Percentiles rank a stretch among this genome's conserved stretches.
Evolutionary conservation across 1,140 invertebrate species (phyloP).

Genomic region (Brachionus koreanus): DNA sequence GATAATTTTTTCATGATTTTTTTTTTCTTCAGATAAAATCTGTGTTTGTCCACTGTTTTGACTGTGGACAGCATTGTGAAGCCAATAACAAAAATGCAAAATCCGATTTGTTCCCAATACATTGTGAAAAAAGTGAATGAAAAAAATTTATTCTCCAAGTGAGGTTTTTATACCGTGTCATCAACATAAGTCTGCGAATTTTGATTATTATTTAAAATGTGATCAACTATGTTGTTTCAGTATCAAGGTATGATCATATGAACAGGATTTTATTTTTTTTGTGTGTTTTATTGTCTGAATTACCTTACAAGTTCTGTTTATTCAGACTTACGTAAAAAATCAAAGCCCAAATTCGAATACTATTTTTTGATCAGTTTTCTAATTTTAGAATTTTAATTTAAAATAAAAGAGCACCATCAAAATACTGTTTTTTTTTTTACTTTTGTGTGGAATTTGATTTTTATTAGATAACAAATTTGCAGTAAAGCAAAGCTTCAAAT

Average conservation of each 20-base stretch:
- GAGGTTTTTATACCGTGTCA: not conserved
- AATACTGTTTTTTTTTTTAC: too few relatives aligned
- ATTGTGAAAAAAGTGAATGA: not conserved
- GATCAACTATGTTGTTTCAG: not conserved
- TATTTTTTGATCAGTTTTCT: not conserved
- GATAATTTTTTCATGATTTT: not conserved
- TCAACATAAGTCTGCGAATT: not conserved
- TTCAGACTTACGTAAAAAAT: not conserved
- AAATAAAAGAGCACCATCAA: not conserved
- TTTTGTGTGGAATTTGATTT: not conserved
- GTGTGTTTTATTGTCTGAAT: not conserved
- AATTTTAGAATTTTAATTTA: not conserved
- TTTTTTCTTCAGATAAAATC: not conserved
- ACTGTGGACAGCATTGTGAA: not conserved
- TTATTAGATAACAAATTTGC: too few relatives aligned
- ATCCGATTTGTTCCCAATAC: slow-evolving; percentile 35
- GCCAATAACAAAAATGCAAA: slow-evolving; percentile 4
- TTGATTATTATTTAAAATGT: not conserved
- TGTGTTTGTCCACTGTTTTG: not conserved
- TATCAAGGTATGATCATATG: not conserved
- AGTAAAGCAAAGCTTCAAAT: too few relatives aligned
- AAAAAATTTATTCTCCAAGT: not conserved
- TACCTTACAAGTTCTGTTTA: not conserved
- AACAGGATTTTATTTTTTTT: not conserved
- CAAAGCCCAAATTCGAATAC: not conserved